A percentile compares a stretch with the other conserved stretches of the same genome.
Evolutionary conservation across 2,888 invertebrate species (phyloP).

Genomic region (Dorcus parallelipipedus): DNA sequence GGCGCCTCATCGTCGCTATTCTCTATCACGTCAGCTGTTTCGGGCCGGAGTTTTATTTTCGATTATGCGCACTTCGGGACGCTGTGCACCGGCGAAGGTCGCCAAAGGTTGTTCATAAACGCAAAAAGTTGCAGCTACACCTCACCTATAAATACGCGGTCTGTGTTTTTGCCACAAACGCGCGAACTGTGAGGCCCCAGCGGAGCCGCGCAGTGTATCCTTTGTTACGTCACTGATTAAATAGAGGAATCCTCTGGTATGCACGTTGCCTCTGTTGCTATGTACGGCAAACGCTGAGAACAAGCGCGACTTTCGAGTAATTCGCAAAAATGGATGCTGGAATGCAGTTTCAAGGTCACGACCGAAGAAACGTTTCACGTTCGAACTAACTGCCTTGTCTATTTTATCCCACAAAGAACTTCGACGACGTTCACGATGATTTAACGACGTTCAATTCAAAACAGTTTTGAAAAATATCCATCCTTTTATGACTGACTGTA

Average conservation of each 20-base stretch:
- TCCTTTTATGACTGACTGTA: no score
- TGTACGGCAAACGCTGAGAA: slow-evolving; percentile 8
- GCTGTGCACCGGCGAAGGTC: slow-evolving; percentile 6
- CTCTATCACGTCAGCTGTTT: slow-evolving; percentile 15
- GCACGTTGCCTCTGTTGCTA: slow-evolving; percentile 13
- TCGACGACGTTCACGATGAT: no score
- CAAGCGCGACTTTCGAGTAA: slow-evolving; percentile 9
- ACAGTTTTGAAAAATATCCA: no score
- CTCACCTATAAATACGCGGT: neutral
- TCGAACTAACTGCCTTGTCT: neutral
- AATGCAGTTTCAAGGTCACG: slow-evolving; percentile 25
- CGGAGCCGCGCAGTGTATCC: neutral
- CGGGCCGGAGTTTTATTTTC: slow-evolving; percentile 12
- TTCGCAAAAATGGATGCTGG: slow-evolving; percentile 21
- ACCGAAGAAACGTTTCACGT: slow-evolving; percentile 16
- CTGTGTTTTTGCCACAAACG: neutral
- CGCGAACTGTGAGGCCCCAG: neutral
- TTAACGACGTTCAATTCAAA: no score
- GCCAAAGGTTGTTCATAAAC: neutral
- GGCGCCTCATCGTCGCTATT: slow-evolving; percentile 11
- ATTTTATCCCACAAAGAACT: no score
- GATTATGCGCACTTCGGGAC: slow-evolving; percentile 6
- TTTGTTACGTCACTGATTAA: neutral
- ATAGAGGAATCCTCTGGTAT: neutral
- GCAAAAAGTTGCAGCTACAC: neutral